Base-by-base conservation (phyloP, 2,888 invertebrate species). In the Pantelozetes paolii region DNA sequence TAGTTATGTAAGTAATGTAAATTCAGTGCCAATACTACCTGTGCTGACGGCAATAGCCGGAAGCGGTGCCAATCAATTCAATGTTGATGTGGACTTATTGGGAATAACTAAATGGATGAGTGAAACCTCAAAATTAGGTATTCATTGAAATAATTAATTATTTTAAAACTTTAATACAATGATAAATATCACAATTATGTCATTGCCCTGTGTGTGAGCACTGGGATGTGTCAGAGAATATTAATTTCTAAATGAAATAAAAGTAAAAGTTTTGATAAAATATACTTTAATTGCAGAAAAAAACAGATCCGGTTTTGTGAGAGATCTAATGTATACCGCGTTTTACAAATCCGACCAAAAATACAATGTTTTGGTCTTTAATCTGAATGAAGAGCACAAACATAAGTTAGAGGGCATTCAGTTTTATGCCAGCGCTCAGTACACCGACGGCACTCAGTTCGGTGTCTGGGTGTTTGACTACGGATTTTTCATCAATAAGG, bases 281-380 rank as follows among this genome's bases (percentile, higher is more conserved):
- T n/a, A 57, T 57, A 23, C 26, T 32, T 30, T 62, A 69, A 18
- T 42, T 8, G n/a, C 23, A 40, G 67, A 73, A 23, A 71, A 67
- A n/a, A 73, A 73, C 30, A 67, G 73, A 32, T 67, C 48, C 18
- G 45, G 67, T 30, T 73, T 73, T 69, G 73, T 73, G 6, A 67
- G 48, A 13, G 73, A 73, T 26, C 32, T 73, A 32, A 40, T 73
- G 50, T 73, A 73, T 57, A 73, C 73, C 2, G 73, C 73, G 5
- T 73, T 73, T 26, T 73, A 73, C 30, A 67, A 69, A n/a, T 50
- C 50, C 18, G 73, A 69, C 9, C 67, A 73, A 40, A 45, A 57
- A 48, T 57, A 73, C 48, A 73, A 73, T 69, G 73, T 73, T 40
- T 48, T 73, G 18, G 73, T 73, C 32, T 73, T 73, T 20, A 73